Conservation (phyloP, 64 coral and sea anemone genomes). For the Trachythela sp. region DNA sequence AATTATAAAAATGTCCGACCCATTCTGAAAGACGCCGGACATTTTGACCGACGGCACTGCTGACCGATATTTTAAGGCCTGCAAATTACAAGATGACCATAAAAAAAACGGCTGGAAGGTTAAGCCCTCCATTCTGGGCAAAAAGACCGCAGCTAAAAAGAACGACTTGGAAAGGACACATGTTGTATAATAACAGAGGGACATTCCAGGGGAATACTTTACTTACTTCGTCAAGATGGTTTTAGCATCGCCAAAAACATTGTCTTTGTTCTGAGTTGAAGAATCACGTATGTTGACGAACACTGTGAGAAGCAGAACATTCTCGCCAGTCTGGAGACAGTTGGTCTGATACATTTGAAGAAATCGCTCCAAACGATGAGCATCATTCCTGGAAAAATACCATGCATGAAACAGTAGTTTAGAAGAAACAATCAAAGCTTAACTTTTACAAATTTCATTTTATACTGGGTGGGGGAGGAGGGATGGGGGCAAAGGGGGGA, state of each 20-base stretch:
- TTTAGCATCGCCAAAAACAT: constrained; percentile 72
- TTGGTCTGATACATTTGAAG: constrained; percentile 81
- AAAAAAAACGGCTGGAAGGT: too few relatives aligned
- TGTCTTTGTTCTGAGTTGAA: constrained; percentile 9
- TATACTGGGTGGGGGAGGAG: too few relatives aligned
- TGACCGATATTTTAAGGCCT: too few relatives aligned
- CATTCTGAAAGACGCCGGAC: too few relatives aligned
- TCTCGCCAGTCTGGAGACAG: constrained; percentile 90
- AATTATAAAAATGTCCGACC: too few relatives aligned
- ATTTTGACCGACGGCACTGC: too few relatives aligned
- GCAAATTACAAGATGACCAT: too few relatives aligned
- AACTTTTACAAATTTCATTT: too few relatives aligned
- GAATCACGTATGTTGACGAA: constrained; percentile 77
- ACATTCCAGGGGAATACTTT: background rate
- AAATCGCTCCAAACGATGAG: background rate
- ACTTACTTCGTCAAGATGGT: constrained; percentile 69
- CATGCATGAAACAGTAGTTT: background rate
- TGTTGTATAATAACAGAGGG: background rate
- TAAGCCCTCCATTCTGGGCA: too few relatives aligned
- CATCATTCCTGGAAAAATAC: background rate
- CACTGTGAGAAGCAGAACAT: constrained; percentile 83
- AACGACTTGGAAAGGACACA: too few relatives aligned
- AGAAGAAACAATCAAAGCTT: background rate
- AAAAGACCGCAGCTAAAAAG: too few relatives aligned
- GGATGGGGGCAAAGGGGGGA: too few relatives aligned